Evolutionary conservation across 2,113 vertebrate species (phyloP).

Genomic region (Hypocryptadius cinnamomeus): DNA sequence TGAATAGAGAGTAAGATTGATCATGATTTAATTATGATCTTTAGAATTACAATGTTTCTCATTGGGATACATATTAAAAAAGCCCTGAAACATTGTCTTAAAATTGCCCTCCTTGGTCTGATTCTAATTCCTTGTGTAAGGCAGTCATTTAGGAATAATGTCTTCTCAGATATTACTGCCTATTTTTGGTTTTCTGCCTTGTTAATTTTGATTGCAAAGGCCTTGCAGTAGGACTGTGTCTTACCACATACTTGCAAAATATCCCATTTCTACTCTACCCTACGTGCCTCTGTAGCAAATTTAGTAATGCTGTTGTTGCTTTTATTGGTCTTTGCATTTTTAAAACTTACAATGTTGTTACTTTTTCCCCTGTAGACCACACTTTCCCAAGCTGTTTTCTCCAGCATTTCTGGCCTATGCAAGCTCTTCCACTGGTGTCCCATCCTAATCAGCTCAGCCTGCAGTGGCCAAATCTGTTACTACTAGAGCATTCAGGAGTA

Average conservation of each 20-base stretch:
- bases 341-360: background rate
- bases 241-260: background rate
- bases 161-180: background rate
- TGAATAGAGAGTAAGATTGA: background rate
- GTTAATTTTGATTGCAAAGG: background rate
- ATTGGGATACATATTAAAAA: background rate
- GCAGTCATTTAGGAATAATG: background rate
- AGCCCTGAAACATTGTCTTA: background rate
- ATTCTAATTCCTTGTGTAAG: background rate
- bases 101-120: background rate
- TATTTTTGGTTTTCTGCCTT: background rate
- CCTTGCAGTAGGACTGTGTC: background rate
- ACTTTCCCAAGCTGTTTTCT: background rate
- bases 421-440: background rate
- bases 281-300: background rate
- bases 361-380: background rate
- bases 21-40: background rate
- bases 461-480: rapidly evolving
- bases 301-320: background rate
- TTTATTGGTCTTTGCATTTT: background rate
- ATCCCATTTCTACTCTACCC: background rate
- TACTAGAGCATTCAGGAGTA: background rate
- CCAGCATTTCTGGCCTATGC: background rate
- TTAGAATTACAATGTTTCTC: background rate
- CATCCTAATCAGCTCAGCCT: background rate